These are phyloP conservation scores for Halictus rubicundus DNA, from an alignment of 1,140 invertebrate species.

Conservation along the genomic window DNA sequence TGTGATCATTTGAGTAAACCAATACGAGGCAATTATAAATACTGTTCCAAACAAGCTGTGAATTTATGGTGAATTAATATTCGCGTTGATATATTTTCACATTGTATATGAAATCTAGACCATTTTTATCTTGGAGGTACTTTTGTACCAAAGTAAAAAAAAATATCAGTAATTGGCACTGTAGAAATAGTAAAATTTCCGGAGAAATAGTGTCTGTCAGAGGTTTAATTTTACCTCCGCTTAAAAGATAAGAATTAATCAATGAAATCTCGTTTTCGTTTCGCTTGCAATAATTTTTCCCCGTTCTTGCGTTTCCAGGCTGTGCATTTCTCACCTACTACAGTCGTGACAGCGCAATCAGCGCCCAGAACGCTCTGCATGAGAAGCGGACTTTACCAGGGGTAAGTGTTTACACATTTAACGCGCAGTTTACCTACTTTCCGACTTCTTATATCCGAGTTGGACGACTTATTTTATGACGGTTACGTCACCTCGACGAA, in stretches of 20 bases:
- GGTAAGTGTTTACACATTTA: slow-evolving; percentile 86
- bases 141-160: too few species aligned
- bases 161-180: too few species aligned
- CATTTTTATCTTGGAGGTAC: too few species aligned
- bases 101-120: too few species aligned
- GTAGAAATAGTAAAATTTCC: too few species aligned
- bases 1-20: too few species aligned
- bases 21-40: too few species aligned
- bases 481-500: background rate
- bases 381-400: slow-evolving; percentile 98
- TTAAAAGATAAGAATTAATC: background rate
- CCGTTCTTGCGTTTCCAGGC: slow-evolving; percentile 41
- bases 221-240: background rate
- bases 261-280: background rate
- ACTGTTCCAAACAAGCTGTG: too few species aligned
- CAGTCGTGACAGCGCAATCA: slow-evolving; percentile 94
- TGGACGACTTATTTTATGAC: slow-evolving; percentile 29
- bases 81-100: too few species aligned
- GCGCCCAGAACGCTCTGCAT: slow-evolving; percentile 95
- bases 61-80: too few species aligned
- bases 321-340: slow-evolving; percentile 99
- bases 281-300: slow-evolving; percentile 2
- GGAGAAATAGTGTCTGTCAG: background rate
- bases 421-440: slow-evolving; percentile 51
- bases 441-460: slow-evolving; percentile 10